Base-by-base conservation (phyloP, 2,113 vertebrate genomes). In the Rhynchopsitta pachyrhyncha region DNA sequence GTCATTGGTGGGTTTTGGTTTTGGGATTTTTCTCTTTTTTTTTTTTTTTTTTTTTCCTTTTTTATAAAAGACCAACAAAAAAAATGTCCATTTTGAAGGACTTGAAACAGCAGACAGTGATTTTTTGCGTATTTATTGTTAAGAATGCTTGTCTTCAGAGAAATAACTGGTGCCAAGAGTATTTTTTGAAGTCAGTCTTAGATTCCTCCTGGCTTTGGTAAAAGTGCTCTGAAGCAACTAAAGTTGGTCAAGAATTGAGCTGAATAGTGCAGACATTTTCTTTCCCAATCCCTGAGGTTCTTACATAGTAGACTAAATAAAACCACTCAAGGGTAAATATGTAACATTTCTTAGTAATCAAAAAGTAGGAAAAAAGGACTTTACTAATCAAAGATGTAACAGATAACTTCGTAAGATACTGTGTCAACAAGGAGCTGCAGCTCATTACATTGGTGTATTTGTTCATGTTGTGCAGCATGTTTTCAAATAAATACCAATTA, bases 401-500 rank as follows among this genome's bases (percentile, higher is more conserved):
- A 62, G 47, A 63, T 75, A 24, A 57, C 33, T 77, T 67, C 8
- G 17, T 52, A 59, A 59, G 77, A 42, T 66, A 49, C 62, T 87
- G n/a, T 44, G 31, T 88, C 64, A 53, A 50, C 41, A 62, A 94
- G 39, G n/a, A 80, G 60, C 68, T 93, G 80, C 46, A 88, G 42
- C 37, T 83, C 60, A 50, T 93, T 94, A 69, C 74, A 22, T 9
- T 82, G 67, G 55, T 71, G 18, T 79, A 37, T 76, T 88, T 2
- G 1, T 73, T 82, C 92, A 69, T 57, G 41, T 10, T 79, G 55
- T 81, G 35, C 44, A 88, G 52, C 13, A 23, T 9, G 14, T 81
- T 97, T 90, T 81, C 76, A 78, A 92, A 74, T 75, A 63, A 82
- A 93, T 74, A 67, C 13, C 44, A 71, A 57, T 82, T 90, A 35